These are phyloP conservation scores for Setipinna tenuifilis DNA, from an alignment of 2,797 vertebrate genomes.

Conservation along the genomic window DNA sequence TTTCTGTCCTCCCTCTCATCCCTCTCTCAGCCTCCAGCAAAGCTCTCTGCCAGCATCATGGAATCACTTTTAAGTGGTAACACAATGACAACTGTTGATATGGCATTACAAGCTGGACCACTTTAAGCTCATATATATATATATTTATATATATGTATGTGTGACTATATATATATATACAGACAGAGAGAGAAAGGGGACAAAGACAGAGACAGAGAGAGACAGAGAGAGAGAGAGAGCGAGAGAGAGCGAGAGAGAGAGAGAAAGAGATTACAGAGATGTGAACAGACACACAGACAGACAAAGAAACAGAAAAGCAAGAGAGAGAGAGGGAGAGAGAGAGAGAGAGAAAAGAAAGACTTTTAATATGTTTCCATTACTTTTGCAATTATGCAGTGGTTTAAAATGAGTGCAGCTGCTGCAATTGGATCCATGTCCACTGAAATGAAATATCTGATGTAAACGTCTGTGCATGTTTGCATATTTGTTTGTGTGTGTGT, in stretches of 20 bases:
- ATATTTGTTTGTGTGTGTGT: neutral
- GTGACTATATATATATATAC: too few relatives aligned
- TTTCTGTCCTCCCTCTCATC: neutral
- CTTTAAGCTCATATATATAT: neutral
- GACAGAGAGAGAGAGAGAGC: neutral
- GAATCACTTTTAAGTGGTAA: slow-evolving; percentile 42
- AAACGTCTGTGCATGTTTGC: neutral
- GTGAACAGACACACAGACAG: neutral
- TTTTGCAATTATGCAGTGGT: neutral
- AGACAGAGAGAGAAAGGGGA: too few relatives aligned
- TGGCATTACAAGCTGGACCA: neutral
- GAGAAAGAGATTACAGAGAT: neutral
- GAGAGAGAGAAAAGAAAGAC: neutral
- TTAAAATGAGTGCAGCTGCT: neutral
- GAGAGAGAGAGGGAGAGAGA: neutral
- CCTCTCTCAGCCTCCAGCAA: neutral
- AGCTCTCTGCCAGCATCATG: slow-evolving; percentile 8
- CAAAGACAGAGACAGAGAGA: too few relatives aligned
- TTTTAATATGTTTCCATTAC: neutral
- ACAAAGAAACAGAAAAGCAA: neutral
- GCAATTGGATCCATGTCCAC: neutral
- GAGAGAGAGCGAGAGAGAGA: neutral
- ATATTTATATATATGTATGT: too few relatives aligned
- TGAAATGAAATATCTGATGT: neutral
- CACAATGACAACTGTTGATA: slow-evolving; percentile 6